Base-by-base conservation (phyloP, 2,113 vertebrate species). In the Telmatochromis bifrenatus region DNA sequence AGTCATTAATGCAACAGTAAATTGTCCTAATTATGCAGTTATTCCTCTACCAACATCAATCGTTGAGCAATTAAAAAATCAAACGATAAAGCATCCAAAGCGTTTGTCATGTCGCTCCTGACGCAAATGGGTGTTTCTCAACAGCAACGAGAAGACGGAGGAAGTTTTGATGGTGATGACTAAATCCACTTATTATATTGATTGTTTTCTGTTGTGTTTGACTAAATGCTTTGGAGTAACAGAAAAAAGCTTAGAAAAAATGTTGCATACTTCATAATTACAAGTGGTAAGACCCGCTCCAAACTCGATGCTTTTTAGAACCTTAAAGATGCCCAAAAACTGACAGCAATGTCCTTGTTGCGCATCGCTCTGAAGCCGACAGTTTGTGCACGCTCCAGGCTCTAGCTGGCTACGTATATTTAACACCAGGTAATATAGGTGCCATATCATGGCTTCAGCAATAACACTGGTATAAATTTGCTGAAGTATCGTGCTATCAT, bases 21-120 rank as follows among this genome's bases (percentile, higher is more conserved):
- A 91, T 87, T 77, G 77, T 91, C 70, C 55, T 79, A 85, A 87
- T 87, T 87, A 90, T 56, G 54, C 79, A 75, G 37, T 35, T 79
- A 54, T 85, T 70, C 35, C 73, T 85, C 21, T 1, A 58, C 73
- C 13, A 77, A 51, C 80, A 92, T 94, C 55, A 82, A 88, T 94
- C 89, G 84, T 35, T 7, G 35, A 77, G 79, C 28, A 68, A 89
- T 88, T 90, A 83, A 86, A 73, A 87, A 85, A 80, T 65, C 62
- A 82, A 53, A 86, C 5, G 1, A 88, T 82, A 84, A 82, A 35
- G 8, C 53, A 58, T 17, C 85, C 54, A 1, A 9, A 81, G 33
- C 79, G 45, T 88, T 88, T 81, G 37, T 86, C 77, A 86, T 53
- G 9, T 37, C 1, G 28, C 77, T 21, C 51, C 65, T 49, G 21